Evolutionary conservation across 2,888 invertebrate species (phyloP).

Genomic region (Nectonema munidae): DNA sequence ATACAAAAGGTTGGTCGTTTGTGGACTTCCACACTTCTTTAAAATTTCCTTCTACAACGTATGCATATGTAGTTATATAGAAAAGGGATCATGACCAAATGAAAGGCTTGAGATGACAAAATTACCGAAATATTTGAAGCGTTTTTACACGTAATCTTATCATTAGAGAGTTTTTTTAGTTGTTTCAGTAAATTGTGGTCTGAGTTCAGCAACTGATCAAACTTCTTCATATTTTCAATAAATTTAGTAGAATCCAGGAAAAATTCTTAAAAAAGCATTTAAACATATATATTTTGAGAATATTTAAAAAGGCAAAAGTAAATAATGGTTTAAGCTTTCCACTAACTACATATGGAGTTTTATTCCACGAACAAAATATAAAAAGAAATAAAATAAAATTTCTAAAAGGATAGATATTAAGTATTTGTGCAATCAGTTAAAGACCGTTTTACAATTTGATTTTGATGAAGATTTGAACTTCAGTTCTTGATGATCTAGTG

Average conservation of each 20-base stretch:
- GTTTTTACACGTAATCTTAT: slow-evolving; percentile 54
- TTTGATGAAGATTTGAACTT: no score
- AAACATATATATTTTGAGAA: not conserved
- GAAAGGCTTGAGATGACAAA: no score
- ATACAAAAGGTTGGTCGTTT: slow-evolving; percentile 73
- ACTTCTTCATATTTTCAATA: slow-evolving; percentile 28
- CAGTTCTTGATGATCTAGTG: no score
- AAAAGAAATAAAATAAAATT: no score
- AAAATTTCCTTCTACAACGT: slow-evolving; percentile 36
- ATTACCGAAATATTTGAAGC: slow-evolving; percentile 47
- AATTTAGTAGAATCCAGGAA: slow-evolving; percentile 68
- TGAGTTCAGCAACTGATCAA: slow-evolving; percentile 28
- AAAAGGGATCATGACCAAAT: slow-evolving; percentile 11
- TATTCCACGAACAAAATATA: no score
- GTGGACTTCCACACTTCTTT: slow-evolving; percentile 64
- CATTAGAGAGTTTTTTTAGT: slow-evolving; percentile 53
- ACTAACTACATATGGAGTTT: no score
- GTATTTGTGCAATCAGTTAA: no score
- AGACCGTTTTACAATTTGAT: no score
- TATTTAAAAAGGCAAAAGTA: not conserved
- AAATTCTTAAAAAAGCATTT: slow-evolving; percentile 17
- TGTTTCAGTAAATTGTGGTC: slow-evolving; percentile 30
- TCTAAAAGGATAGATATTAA: no score
- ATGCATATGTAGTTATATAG: no score
- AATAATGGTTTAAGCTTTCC: slow-evolving; percentile 2